These are phyloP conservation scores for Gallinago nigripennis DNA, from an alignment of 2,797 vertebrate species.

Conservation along the genomic window DNA sequence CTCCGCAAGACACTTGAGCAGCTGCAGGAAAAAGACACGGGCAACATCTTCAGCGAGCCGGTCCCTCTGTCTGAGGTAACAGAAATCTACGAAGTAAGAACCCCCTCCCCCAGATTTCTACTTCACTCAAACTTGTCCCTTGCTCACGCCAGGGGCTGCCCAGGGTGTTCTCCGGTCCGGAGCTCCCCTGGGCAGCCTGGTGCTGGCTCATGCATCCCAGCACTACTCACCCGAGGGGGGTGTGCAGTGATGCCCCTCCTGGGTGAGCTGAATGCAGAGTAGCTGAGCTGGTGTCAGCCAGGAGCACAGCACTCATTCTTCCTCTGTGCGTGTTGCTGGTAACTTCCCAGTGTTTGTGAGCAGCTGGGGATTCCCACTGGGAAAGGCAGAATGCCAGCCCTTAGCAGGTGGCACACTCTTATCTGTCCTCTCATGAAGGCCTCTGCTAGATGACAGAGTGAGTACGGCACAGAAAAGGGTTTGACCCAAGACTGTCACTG, in stretches of 20 bases:
- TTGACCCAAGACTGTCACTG: neutral
- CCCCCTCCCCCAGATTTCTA: slow-evolving; percentile 74
- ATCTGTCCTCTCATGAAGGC: neutral
- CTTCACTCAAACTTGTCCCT: slow-evolving; percentile 62
- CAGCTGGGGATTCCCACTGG: neutral
- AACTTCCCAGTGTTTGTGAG: neutral
- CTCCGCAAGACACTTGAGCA: slow-evolving; percentile 94
- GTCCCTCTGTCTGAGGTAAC: slow-evolving; percentile 97
- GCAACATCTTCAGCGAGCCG: slow-evolving; percentile 97
- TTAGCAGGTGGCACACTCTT: neutral
- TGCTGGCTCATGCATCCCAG: neutral
- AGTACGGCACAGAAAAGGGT: neutral
- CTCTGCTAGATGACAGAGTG: neutral
- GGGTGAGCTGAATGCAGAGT: neutral
- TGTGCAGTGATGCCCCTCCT: neutral
- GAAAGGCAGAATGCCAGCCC: neutral
- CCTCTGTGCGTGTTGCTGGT: neutral
- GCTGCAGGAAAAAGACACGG: slow-evolving; percentile 96
- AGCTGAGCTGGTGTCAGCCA: neutral
- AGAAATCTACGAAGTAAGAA: slow-evolving; percentile 88
- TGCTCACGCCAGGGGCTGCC: slow-evolving; percentile 12
- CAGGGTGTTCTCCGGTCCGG: neutral
- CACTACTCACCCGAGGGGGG: neutral
- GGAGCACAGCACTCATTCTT: neutral
- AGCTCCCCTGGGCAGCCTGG: neutral